These are phyloP conservation scores for Eledona agricola DNA, from an alignment of 2,888 invertebrate species.

Conservation along the genomic window DNA sequence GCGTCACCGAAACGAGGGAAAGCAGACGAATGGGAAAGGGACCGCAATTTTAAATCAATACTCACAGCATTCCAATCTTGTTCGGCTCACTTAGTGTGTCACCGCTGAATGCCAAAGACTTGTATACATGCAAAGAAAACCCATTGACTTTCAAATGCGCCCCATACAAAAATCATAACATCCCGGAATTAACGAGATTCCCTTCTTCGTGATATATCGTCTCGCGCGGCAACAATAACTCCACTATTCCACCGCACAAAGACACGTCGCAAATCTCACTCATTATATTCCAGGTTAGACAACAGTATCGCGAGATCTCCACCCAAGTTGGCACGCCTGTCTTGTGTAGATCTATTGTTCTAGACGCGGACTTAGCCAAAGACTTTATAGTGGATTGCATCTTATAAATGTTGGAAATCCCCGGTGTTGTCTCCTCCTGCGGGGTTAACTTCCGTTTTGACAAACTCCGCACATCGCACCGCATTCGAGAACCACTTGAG, in stretches of 20 bases:
- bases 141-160: constrained; percentile 24
- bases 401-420: constrained; percentile 62
- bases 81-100: constrained; percentile 41
- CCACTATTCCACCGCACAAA: too few species aligned
- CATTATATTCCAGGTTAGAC: constrained; percentile 60
- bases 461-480: constrained; percentile 58
- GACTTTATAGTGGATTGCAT: constrained; percentile 62
- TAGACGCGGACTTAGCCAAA: constrained; percentile 54
- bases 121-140: constrained; percentile 25
- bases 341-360: constrained; percentile 59
- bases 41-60: constrained; percentile 62
- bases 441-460: constrained; percentile 60
- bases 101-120: constrained; percentile 34
- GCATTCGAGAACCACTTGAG: constrained; percentile 57
- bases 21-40: constrained; percentile 56
- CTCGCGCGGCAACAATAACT: too few species aligned
- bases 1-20: constrained; percentile 58
- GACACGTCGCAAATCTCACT: constrained; percentile 58
- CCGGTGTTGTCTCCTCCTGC: constrained; percentile 47
- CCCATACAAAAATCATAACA: constrained; percentile 9
- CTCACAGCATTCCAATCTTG: constrained; percentile 52
- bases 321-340: constrained; percentile 54
- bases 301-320: constrained; percentile 53
- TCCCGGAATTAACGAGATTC: constrained; percentile 11
- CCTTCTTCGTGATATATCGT: constrained; percentile 15